phyloP scores from a whole-genome alignment of 2,113 vertebrate species.

The Saguinus imperator region DNA sequence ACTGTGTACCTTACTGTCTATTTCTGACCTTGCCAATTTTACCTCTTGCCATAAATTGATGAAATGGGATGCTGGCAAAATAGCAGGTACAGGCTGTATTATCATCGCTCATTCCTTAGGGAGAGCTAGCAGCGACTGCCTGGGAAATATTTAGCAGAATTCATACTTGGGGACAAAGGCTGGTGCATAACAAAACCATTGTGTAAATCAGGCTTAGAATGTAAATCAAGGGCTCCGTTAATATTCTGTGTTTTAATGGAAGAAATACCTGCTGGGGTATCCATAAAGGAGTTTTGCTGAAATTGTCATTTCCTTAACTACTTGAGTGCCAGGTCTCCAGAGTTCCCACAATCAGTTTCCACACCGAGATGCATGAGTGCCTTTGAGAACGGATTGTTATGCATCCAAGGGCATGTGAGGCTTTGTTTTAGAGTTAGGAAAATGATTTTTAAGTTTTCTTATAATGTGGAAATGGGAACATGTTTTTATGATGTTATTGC shows the following conservation, averaged over 20 bases:
- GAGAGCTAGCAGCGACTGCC: conserved; percentile 17
- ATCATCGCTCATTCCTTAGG: conserved; percentile 44
- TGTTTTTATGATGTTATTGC: conserved; percentile 9
- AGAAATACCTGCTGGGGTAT: conserved; percentile 60
- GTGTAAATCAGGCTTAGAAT: conserved; percentile 56
- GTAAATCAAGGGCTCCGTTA: conserved; percentile 56
- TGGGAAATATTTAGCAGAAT: conserved; percentile 54
- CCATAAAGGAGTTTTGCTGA: conserved; percentile 36
- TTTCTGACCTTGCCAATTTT: conserved; percentile 38
- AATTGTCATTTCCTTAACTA: conserved; percentile 52
- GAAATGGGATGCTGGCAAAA: conserved; percentile 45
- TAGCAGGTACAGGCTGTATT: conserved; percentile 28
- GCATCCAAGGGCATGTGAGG: not conserved
- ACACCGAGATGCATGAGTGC: not conserved
- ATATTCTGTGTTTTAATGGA: conserved; percentile 58
- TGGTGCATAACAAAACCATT: conserved; percentile 46
- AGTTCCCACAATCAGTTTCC: not conserved
- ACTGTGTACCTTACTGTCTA: not conserved
- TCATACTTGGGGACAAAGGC: conserved; percentile 57
- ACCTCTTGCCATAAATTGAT: conserved; percentile 44
- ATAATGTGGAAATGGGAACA: not conserved
- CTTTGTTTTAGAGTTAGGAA: conserved; percentile 22
- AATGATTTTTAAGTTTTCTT: not conserved
- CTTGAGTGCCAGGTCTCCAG: not conserved
- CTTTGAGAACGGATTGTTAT: not conserved